Base-by-base conservation (phyloP, 2,113 vertebrate species). In the Zosterops japonicus region DNA sequence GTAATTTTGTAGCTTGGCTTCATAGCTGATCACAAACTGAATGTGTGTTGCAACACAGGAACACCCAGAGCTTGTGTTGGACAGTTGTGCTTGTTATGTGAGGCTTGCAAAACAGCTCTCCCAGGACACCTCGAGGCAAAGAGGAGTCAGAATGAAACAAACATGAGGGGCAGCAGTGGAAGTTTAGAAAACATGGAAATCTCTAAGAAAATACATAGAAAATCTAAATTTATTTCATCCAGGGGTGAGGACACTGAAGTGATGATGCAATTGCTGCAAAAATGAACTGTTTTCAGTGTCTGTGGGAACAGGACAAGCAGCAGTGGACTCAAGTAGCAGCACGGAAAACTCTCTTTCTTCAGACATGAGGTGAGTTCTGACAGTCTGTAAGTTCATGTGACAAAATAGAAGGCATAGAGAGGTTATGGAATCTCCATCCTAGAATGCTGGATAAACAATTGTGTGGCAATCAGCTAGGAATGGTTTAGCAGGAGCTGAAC, bases 1-100 rank as follows among this genome's bases (percentile, higher is more conserved):
- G 75, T n/a, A 56, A 14, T 79, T 90, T 19, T 80, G 49, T 68
- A 88, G 68, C 21, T 80, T 61, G 63, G 59, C 33, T 93, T 90
- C 29, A 3, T 3, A 89, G 50, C 36, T 81, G n/a, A 56, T 72
- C 28, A 41, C 23, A 61, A 65, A 65, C 18, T 28, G 13, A 90
- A 36, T 1, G 2, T 0, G 2, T 36, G 36, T 39, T 68, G 59
- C 36, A 87, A 25, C 33, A 68, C 69, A 28, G 46, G 11, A 79
- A 39, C 59, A 35, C 15, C 35, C 28, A 83, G 63, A 41, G 4
- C 53, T 55, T 19, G n/a, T 17, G 19, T 1, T 47, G 50, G 44
- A 29, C 19, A 80, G 5, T 9, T 4, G 31, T 33, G 83, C 42
- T 35, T 75, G 28, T 70, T 46, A 27, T 0, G 1, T 18, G 42